Conservation (phyloP, 2,888 invertebrate genomes). For the Parnassius glacialis region DNA sequence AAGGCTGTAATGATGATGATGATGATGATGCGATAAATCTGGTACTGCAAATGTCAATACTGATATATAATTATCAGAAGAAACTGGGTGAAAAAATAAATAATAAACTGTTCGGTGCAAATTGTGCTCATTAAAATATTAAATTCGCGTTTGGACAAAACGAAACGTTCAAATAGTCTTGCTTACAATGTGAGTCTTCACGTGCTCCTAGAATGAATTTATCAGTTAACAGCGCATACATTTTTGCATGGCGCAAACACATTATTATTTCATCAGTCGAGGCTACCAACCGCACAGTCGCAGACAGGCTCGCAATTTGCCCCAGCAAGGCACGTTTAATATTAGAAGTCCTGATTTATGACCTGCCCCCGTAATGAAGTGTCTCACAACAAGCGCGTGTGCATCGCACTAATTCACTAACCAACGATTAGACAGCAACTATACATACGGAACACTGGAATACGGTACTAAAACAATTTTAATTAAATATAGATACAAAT, state of each 20-base stretch:
- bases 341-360: slow-evolving; percentile 82
- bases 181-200: background rate
- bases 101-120: too few relatives aligned
- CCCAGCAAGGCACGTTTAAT: slow-evolving; percentile 80
- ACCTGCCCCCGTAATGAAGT: slow-evolving; percentile 77
- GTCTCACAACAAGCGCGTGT: slow-evolving; percentile 76
- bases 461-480: background rate
- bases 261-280: slow-evolving; percentile 46
- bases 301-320: slow-evolving; percentile 69
- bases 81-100: too few relatives aligned
- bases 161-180: background rate
- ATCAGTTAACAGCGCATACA: slow-evolving; percentile 32
- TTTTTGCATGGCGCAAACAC: slow-evolving; percentile 39
- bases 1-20: too few relatives aligned
- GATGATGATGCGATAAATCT: too few relatives aligned
- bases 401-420: slow-evolving; percentile 75
- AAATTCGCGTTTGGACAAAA: too few relatives aligned
- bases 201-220: slow-evolving; percentile 13
- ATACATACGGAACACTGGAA: slow-evolving; percentile 20
- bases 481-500: too few relatives aligned
- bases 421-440: slow-evolving; percentile 58
- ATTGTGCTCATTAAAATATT: too few relatives aligned
- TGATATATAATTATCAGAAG: too few relatives aligned
- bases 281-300: slow-evolving; percentile 50
- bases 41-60: too few relatives aligned